phyloP scores from a whole-genome alignment of 2,113 vertebrate genomes.

The Rhabdomys dilectus region DNA sequence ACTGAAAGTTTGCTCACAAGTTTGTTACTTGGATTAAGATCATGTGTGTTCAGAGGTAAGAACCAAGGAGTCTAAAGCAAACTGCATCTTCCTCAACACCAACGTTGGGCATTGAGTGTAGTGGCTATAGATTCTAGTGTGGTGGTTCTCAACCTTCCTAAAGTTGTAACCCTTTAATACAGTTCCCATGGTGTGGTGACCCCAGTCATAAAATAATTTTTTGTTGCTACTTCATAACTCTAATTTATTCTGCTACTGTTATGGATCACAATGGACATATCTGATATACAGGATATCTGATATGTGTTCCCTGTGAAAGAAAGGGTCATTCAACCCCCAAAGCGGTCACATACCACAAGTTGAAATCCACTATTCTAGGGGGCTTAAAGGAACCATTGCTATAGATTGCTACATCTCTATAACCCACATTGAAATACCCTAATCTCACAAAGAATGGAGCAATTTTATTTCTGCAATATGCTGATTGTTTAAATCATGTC shows the following conservation, averaged over 20 bases:
- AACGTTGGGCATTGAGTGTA: not conserved
- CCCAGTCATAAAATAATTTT: not conserved
- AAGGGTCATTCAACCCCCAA: not conserved
- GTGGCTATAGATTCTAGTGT: not conserved
- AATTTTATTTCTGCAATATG: not conserved
- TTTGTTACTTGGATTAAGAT: constrained; percentile 8
- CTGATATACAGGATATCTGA: not conserved
- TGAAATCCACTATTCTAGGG: not conserved
- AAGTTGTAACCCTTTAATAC: not conserved
- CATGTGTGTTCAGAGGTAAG: not conserved
- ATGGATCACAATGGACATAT: not conserved
- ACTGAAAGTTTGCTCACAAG: not conserved
- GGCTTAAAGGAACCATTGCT: not conserved
- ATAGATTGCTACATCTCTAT: not conserved
- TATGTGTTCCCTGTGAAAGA: not conserved
- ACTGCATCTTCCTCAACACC: not conserved
- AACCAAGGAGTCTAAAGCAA: not conserved
- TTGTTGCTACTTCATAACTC: not conserved
- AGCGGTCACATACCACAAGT: not conserved
- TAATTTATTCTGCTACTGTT: not conserved
- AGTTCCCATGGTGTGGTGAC: not conserved
- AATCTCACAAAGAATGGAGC: constrained; percentile 15
- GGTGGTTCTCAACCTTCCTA: not conserved
- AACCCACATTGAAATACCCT: not conserved
- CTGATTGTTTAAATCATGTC: not conserved